phyloP scores from a whole-genome alignment of 2,888 invertebrate genomes.

The Hermaeophaga mercurialis region DNA sequence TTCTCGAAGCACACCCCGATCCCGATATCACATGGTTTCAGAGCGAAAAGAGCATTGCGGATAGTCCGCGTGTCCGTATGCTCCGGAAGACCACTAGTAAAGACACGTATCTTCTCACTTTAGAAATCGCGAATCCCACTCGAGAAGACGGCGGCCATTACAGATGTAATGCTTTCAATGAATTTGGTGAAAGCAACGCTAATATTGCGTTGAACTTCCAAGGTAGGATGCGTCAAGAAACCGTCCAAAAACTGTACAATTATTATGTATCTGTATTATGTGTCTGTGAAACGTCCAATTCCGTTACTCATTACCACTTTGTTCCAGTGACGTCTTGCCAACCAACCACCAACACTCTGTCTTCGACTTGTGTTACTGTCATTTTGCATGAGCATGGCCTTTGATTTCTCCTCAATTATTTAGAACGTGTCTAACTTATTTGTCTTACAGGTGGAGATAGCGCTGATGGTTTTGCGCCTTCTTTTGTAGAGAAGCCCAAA shows the following conservation, averaged over 20 bases:
- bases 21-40: conserved; percentile 97
- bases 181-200: conserved; percentile 98
- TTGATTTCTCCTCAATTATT: conserved; percentile 46
- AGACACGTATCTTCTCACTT: conserved; percentile 88
- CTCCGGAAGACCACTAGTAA: conserved; percentile 85
- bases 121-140: conserved; percentile 94
- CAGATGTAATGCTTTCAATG: conserved; percentile 98
- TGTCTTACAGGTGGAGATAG: conserved; percentile 81
- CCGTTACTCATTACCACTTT: conserved; percentile 48
- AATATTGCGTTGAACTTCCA: conserved; percentile 99
- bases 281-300: conserved; percentile 51
- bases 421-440: conserved; percentile 45
- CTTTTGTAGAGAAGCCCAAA: conserved; percentile 97
- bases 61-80: conserved; percentile 88
- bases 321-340: conserved; percentile 47
- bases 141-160: conserved; percentile 98
- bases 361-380: conserved; percentile 47
- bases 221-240: conserved; percentile 68
- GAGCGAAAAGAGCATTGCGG: conserved; percentile 81
- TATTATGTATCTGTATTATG: conserved; percentile 39
- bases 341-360: conserved; percentile 39
- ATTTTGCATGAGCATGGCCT: conserved; percentile 59
- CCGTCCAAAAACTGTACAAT: conserved; percentile 17
- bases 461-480: conserved; percentile 92
- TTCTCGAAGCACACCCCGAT: conserved; percentile 92